Evolutionary conservation across 2,888 invertebrate genomes (phyloP).

Genomic region (Deladenus siricidicola): DNA sequence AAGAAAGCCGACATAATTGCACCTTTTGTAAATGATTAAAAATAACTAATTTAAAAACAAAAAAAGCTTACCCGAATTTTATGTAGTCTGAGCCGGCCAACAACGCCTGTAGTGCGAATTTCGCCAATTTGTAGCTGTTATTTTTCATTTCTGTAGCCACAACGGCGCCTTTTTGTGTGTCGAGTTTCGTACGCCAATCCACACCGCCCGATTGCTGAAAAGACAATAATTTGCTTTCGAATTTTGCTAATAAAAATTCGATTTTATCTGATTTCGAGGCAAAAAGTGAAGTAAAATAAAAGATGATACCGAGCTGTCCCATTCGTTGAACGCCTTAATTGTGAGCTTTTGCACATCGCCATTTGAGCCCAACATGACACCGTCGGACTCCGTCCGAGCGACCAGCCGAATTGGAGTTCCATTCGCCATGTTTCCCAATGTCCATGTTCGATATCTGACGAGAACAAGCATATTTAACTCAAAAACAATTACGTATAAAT

Average conservation of each 20-base stretch:
- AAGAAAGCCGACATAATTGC: neutral
- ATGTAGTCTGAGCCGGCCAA: conserved; percentile 92
- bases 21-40: neutral
- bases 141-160: conserved; percentile 94
- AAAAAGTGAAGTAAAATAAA: too few species aligned
- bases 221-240: neutral
- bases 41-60: neutral
- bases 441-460: conserved; percentile 79
- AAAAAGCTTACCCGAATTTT: conserved; percentile 70
- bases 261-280: neutral
- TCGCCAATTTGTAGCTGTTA: conserved; percentile 98
- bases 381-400: conserved; percentile 92
- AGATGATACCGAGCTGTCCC: conserved; percentile 74
- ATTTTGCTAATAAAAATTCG: neutral
- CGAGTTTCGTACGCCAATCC: conserved; percentile 95
- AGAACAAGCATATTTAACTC: too few species aligned
- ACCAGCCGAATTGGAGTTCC: conserved; percentile 61
- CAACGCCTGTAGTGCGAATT: conserved; percentile 85
- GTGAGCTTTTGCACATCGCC: conserved; percentile 70
- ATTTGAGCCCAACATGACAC: conserved; percentile 73
- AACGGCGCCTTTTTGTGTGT: conserved; percentile 94
- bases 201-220: conserved; percentile 75
- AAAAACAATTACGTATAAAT: too few species aligned
- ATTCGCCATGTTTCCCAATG: conserved; percentile 82
- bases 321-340: conserved; percentile 95